Evolutionary conservation across 2,113 vertebrate genomes (phyloP).

Genomic region (Variabilichromis moorii): DNA sequence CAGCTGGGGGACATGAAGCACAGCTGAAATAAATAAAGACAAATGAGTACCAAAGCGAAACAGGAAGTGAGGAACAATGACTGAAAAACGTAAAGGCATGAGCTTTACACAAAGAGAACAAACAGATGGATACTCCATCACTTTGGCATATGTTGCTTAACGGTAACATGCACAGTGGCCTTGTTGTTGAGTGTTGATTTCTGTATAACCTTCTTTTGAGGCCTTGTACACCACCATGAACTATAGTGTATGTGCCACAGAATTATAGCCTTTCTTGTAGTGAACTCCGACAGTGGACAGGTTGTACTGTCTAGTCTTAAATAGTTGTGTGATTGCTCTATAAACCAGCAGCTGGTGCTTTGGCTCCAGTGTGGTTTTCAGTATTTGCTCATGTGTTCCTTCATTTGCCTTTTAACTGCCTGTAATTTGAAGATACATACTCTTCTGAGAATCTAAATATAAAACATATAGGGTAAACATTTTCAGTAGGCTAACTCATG

Average conservation of each 20-base stretch:
- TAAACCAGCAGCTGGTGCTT: neutral
- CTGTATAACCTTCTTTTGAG: neutral
- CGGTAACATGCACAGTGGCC: neutral
- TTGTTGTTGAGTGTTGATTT: neutral
- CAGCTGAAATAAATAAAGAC: neutral
- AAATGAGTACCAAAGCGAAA: fast-evolving
- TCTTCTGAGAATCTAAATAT: neutral
- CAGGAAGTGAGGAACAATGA: neutral
- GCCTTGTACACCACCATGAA: neutral
- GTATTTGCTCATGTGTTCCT: neutral
- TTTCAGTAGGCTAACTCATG: neutral
- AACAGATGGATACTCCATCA: neutral
- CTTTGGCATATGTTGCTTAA: neutral
- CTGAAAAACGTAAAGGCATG: fast-evolving
- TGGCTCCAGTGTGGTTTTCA: neutral
- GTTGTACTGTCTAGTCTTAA: neutral
- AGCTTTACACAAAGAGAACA: neutral
- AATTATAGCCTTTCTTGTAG: neutral
- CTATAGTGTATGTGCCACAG: neutral
- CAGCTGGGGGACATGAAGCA: neutral
- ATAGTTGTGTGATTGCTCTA: neutral
- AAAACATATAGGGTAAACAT: neutral
- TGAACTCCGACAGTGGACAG: neutral
- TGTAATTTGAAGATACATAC: neutral
- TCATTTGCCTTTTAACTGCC: neutral